Evolutionary conservation across 2,113 vertebrate genomes (phyloP).

Genomic region (Sylvia atricapilla): DNA sequence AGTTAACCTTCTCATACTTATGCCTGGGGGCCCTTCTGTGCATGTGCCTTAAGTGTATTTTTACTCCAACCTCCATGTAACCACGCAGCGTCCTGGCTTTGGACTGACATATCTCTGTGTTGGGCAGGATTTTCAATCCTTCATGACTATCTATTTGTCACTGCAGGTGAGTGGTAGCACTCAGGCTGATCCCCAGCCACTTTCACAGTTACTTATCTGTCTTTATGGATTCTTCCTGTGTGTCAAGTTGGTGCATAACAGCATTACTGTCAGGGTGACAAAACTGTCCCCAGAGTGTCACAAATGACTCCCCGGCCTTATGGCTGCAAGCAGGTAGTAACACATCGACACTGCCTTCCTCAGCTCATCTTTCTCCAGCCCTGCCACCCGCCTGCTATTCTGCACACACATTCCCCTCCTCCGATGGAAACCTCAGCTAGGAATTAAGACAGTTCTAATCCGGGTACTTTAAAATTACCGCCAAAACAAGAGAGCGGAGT

Average conservation of each 20-base stretch:
- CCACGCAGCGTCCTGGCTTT: conserved; percentile 8
- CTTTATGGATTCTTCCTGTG: conserved; percentile 84
- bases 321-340: conserved; percentile 69
- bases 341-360: conserved; percentile 19
- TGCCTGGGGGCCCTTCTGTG: not conserved
- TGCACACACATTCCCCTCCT: not conserved
- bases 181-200: conserved; percentile 79
- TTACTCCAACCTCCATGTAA: not conserved
- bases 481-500: not conserved
- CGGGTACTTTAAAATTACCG: not conserved
- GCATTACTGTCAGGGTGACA: conserved; percentile 87
- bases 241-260: conserved; percentile 82
- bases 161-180: conserved; percentile 80
- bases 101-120: conserved; percentile 68
- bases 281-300: conserved; percentile 82
- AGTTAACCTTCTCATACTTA: not conserved
- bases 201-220: conserved; percentile 86
- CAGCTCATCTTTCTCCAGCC: conserved; percentile 30
- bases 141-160: conserved; percentile 81
- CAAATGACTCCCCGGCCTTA: conserved; percentile 78
- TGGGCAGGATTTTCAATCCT: conserved; percentile 79
- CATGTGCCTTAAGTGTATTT: not conserved
- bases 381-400: not conserved
- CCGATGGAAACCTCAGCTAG: fast-evolving
- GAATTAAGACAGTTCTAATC: not conserved